Conservation (phyloP, 37 sponge, comb jelly and placozoan genomes). For the Halisarca cf. caerulea region DNA sequence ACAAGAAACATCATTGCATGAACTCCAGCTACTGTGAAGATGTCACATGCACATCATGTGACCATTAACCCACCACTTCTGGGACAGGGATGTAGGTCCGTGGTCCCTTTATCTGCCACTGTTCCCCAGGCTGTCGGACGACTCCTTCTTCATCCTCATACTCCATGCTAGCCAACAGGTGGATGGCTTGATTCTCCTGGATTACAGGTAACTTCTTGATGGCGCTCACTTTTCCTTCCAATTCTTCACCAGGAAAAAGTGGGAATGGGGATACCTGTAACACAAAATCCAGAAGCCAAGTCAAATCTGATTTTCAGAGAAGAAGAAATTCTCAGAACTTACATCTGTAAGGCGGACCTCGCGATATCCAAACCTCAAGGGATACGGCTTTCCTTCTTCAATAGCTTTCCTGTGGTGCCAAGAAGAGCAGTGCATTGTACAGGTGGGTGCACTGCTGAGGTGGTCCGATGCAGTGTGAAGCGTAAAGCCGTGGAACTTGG, state of each 20-base stretch:
- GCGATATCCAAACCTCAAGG: constrained; percentile 69
- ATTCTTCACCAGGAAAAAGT: constrained; percentile 80
- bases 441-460: too few species aligned
- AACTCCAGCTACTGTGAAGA: too few species aligned
- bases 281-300: too few species aligned
- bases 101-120: constrained; percentile 90
- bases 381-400: constrained; percentile 66
- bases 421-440: neutral
- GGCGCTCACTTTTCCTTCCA: constrained; percentile 63
- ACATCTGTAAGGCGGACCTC: constrained; percentile 81
- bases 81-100: constrained; percentile 76
- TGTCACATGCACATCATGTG: neutral
- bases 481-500: too few species aligned
- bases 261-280: constrained; percentile 79
- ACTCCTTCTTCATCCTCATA: constrained; percentile 63
- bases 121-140: constrained; percentile 59
- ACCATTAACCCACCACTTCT: constrained; percentile 61
- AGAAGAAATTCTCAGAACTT: too few species aligned
- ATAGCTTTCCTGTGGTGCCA: constrained; percentile 46
- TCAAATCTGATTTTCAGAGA: too few species aligned
- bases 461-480: too few species aligned
- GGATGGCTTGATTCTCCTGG: constrained; percentile 76
- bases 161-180: constrained; percentile 67
- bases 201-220: constrained; percentile 73
- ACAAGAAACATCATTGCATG: too few species aligned